Evolutionary conservation across 2,113 vertebrate genomes (phyloP), one percentile per base, ranked within the genome.

Genomic region (Ardeotis arabs): DNA sequence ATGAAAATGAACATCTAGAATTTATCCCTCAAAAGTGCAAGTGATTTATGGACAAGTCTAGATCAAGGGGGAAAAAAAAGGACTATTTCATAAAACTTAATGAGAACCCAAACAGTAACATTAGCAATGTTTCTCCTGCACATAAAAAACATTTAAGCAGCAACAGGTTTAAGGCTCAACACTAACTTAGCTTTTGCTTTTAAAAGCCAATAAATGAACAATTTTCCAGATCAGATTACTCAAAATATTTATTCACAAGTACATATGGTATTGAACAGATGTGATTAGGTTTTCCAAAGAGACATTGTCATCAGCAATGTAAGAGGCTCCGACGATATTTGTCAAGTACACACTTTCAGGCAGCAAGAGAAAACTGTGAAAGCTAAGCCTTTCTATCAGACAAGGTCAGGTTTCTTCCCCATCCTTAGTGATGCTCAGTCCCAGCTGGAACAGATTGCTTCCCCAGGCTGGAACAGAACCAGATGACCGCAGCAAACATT

Each of bases 171-270:
- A 72, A 85, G 25, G 45, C 29, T 84, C 41, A 70, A 45, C 24
- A 23, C 12, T 15, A 55, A 67, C 31, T 31, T 47, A 53, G 64
- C 4, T 69, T 83, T 21, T 74, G 16, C 16, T 14, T 66, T 86
- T 2, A 5, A 49, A 37, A n/a, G 33, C 2, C 7, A 75, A 50
- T 2, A n/a, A 73, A 76, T 1, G 3, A 79, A 47, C 16, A 7
- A 3, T 58, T 63, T 74, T 59, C 55, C 50, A 80, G 14, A 55
- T 58, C 15, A 41, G 47, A 87, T 56, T 33, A 59, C 66, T 60
- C 29, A 7, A 96, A 74, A 59, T 56, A 86, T 95, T 96, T 96
- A 96, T 86, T 94, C 75, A 59, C 35, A 88, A 85, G 63, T 84
- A 62, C 50, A 77, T 29, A 31, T 0, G 37, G 79, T 35, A 80